Evolutionary conservation across 2,113 vertebrate species (phyloP).

Genomic region (Elephantulus edwardii): DNA sequence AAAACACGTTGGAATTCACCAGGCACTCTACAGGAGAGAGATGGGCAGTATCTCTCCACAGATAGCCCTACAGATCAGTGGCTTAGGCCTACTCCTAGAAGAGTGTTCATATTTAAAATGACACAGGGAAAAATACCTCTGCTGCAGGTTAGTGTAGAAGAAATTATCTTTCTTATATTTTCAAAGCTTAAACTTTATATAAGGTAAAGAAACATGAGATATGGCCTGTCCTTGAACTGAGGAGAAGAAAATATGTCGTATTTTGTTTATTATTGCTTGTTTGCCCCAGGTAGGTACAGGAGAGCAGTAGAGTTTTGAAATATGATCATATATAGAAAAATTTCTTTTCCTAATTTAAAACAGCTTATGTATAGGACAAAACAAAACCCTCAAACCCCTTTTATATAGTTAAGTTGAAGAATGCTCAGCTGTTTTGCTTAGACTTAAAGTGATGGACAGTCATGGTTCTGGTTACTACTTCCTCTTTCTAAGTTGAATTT

Average conservation of each 20-base stretch:
- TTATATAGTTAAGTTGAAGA: not conserved
- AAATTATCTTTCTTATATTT: not conserved
- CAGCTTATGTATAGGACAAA: too few relatives aligned
- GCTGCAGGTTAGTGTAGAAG: not conserved
- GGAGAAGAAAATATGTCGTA: not conserved
- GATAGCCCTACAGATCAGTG: too few relatives aligned
- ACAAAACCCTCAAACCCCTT: too few relatives aligned
- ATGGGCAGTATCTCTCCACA: too few relatives aligned
- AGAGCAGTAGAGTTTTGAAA: conserved; percentile 1
- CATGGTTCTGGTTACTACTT: not conserved
- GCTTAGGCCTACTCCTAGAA: too few relatives aligned
- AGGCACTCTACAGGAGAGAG: too few relatives aligned
- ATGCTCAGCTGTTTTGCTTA: not conserved
- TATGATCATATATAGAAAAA: not conserved
- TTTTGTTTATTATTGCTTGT: not conserved
- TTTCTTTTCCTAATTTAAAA: not conserved
- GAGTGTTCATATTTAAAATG: not conserved
- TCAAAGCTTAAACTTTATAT: not conserved
- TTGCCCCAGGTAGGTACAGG: not conserved
- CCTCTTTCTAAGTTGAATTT: not conserved
- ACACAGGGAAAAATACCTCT: not conserved
- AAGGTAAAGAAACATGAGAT: not conserved
- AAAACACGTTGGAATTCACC: too few relatives aligned
- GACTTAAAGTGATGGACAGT: not conserved
- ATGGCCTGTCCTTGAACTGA: not conserved